Evolutionary conservation across 2,113 vertebrate species (phyloP).

Genomic region (Siniperca knerii): DNA sequence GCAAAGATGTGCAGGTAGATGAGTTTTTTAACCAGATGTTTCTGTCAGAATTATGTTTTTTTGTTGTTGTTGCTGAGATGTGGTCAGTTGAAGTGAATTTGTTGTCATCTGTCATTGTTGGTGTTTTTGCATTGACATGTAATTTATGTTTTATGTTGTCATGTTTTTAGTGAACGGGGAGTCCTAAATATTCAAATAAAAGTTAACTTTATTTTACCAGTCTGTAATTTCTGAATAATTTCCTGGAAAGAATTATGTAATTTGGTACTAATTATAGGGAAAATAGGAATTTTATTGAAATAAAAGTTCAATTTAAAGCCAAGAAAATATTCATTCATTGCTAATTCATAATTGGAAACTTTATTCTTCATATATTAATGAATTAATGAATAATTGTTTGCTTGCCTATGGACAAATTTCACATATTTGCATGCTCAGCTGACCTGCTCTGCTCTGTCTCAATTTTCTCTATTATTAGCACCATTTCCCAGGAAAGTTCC

Average conservation of each 20-base stretch:
- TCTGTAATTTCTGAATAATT: not conserved
- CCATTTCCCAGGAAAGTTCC: not conserved
- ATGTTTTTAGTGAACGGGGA: not conserved
- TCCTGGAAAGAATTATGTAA: not conserved
- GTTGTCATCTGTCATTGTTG: not conserved
- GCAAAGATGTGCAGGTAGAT: not conserved
- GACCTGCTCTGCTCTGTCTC: not conserved
- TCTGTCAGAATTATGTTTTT: not conserved
- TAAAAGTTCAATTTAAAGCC: not conserved
- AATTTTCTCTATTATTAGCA: not conserved
- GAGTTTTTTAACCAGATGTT: not conserved
- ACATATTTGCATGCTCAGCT: not conserved
- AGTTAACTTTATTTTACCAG: not conserved
- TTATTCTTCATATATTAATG: not conserved
- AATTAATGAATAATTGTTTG: not conserved
- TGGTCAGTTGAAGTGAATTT: not conserved
- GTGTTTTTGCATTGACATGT: not conserved
- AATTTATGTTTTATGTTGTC: not conserved
- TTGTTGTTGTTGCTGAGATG: not conserved
- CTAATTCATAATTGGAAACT: not conserved
- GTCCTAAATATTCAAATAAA: not conserved
- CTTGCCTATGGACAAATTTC: not conserved
- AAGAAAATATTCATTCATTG: not conserved
- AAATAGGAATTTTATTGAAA: not conserved
- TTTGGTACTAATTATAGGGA: not conserved